Conservation (phyloP, 2,888 invertebrate species). For the Drosophila anomelani region DNA sequence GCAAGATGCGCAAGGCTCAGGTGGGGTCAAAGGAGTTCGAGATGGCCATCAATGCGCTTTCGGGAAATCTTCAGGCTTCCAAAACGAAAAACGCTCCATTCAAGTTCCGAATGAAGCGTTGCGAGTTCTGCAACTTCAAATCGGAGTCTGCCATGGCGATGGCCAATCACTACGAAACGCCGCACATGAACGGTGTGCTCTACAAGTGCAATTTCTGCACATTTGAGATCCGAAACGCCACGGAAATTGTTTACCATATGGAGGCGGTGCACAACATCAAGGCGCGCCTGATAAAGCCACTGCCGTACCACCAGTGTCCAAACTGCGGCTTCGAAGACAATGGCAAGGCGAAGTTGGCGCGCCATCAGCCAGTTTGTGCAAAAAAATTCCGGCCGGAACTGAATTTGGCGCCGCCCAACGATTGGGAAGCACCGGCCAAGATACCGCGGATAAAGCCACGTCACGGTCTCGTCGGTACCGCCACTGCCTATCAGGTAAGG, state of each 20-base stretch:
- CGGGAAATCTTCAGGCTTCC: slow-evolving; percentile 93
- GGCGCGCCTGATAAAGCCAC: slow-evolving; percentile 93
- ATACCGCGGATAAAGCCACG: slow-evolving; percentile 88
- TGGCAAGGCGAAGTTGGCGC: slow-evolving; percentile 94
- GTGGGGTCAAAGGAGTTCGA: slow-evolving; percentile 87
- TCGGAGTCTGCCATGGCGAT: slow-evolving; percentile 93
- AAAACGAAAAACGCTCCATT: slow-evolving; percentile 94
- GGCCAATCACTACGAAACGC: slow-evolving; percentile 95
- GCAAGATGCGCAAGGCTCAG: slow-evolving; percentile 89
- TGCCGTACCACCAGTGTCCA: slow-evolving; percentile 95
- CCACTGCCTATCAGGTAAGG: slow-evolving; percentile 85
- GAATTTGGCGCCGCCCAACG: slow-evolving; percentile 93
- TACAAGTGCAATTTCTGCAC: slow-evolving; percentile 94
- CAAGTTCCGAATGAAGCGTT: slow-evolving; percentile 90
- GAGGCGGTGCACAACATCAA: slow-evolving; percentile 94
- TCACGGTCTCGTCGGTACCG: slow-evolving; percentile 84
- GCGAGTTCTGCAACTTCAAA: slow-evolving; percentile 95
- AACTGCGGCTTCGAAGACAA: slow-evolving; percentile 98
- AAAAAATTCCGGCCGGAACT: slow-evolving; percentile 95
- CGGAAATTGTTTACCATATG: slow-evolving; percentile 96
- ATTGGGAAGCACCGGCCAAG: slow-evolving; percentile 97
- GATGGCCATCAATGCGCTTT: slow-evolving; percentile 92
- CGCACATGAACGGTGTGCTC: slow-evolving; percentile 94
- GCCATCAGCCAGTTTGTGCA: slow-evolving; percentile 94
- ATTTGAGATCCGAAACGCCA: slow-evolving; percentile 92